Base-by-base conservation (phyloP, 2,888 invertebrate species). In the Syrista parreyssii region DNA sequence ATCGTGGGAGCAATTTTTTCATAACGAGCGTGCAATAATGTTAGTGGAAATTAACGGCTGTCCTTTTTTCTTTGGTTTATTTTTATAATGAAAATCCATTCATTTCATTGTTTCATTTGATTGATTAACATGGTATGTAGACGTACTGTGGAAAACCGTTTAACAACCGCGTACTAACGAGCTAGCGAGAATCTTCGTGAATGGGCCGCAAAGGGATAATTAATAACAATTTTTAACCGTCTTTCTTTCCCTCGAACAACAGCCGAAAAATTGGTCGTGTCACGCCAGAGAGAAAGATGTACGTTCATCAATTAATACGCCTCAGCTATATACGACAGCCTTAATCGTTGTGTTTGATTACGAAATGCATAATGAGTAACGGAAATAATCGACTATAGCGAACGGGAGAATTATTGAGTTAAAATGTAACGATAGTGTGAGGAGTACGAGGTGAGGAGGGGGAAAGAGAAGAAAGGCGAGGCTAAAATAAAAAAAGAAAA, bases 291-390 rank as follows among this genome's bases (percentile, higher is more conserved):
- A 75, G 68, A 35, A 72, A 71, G 55, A 77, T 31, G 73, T 72
- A 32, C 23, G 23, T 55, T 23, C 74, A 40, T 55, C 72, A 40
- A n/a, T 75, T 68, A 80, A 82, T 80, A 79, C 75, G 78, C 80
- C 78, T 77, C 79, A 80, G 78, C 79, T 82, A 74, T 79, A 68
- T n/a, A 79, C 78, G 77, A 81, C 79, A 83, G 84, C 83, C 84
- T 82, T 82, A 81, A 81, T 83, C 80, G 81, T 84, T 83, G 83
- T 82, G 79, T 82, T 83, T 81, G 76, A 77, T 75, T 80, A 79
- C 75, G 78, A 77, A 80, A 80, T 78, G 79, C 75, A 79, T 82
- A 81, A 82, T 75, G 79, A 79, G 80, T 76, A 77, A 78, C 74
- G 75, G 78, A 78, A 75, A 23, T 55, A 55, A 55, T 55, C 23